Conservation (phyloP, 2,888 invertebrate genomes). For the Dicyrtoma fusca region DNA sequence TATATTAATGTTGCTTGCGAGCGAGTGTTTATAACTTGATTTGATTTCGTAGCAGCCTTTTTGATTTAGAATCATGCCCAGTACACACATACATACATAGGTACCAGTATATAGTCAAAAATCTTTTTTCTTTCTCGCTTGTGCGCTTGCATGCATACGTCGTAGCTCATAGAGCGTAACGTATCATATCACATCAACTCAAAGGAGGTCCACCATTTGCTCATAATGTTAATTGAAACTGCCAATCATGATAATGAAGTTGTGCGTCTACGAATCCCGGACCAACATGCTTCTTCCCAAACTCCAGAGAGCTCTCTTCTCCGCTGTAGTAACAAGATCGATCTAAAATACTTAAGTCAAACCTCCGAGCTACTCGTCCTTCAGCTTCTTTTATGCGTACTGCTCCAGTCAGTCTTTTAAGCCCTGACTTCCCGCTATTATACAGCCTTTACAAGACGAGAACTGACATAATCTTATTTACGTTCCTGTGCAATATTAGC, state of each 20-base stretch:
- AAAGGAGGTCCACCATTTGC: slow-evolving; percentile 56
- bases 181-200: slow-evolving; percentile 25
- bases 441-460: too few relatives aligned
- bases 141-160: too few relatives aligned
- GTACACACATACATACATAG: too few relatives aligned
- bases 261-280: slow-evolving; percentile 59
- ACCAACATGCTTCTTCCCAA: slow-evolving; percentile 24
- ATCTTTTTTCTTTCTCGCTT: not conserved
- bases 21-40: too few relatives aligned
- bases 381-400: not conserved
- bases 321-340: too few relatives aligned
- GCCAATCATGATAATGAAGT: slow-evolving; percentile 78
- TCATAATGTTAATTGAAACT: slow-evolving; percentile 71
- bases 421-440: not conserved
- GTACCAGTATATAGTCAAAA: too few relatives aligned
- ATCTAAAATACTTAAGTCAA: slow-evolving; percentile 7
- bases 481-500: too few relatives aligned
- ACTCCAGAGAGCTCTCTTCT: not conserved
- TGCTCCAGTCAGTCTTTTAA: not conserved
- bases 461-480: too few relatives aligned
- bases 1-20: too few relatives aligned
- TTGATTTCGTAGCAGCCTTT: too few relatives aligned
- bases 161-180: not conserved
- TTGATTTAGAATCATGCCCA: too few relatives aligned
- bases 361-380: slow-evolving; percentile 8